Base-by-base conservation (phyloP, 1,140 invertebrate genomes). In the Goniozus legneri region DNA sequence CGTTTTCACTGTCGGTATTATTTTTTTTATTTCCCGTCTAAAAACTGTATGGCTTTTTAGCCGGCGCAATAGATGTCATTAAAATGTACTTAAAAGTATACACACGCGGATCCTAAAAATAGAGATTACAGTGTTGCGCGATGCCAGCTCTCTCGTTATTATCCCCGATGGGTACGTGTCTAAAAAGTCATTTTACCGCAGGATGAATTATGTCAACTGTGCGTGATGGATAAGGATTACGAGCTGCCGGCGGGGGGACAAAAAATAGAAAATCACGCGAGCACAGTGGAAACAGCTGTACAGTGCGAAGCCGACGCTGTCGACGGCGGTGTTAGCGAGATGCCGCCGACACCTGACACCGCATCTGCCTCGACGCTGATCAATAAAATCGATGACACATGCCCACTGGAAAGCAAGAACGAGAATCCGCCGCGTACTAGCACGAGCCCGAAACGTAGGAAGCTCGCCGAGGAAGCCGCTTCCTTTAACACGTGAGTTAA, bases 171-270 rank as follows among this genome's bases (percentile, higher is more conserved):
- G n/a, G n/a, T n/a, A n/a, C n/a, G n/a, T n/a, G n/a, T n/a, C n/a
- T n/a, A n/a, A n/a, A n/a, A n/a, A n/a, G n/a, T n/a, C n/a, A n/a
- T n/a, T n/a, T n/a, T 24, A 2, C 41, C 37, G 20, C 42, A 77
- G 74, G 74, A 77, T 59, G 75, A 76, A 45, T 45, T 75, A 34
- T 68, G 73, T 31, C 63, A 67, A 38, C 47, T 77, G 10, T 77
- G 66, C 58, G 70, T 71, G 44, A 71, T 73, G 60, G 73, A 69
- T 50, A 42, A 59, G n/a, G 69, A 61, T 53, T 44, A 48, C 40
- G 65, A 68, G 44, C 60, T 59, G 20, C 18, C 31, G 24, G n/a
- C n/a, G n/a, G n/a, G n/a, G n/a, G n/a, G n/a, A n/a, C n/a, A n/a
- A n/a, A n/a, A n/a, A n/a, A n/a, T n/a, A n/a, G n/a, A n/a, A n/a